Conservation (phyloP, 2,113 vertebrate genomes). For the Gallinago jamesoni region DNA sequence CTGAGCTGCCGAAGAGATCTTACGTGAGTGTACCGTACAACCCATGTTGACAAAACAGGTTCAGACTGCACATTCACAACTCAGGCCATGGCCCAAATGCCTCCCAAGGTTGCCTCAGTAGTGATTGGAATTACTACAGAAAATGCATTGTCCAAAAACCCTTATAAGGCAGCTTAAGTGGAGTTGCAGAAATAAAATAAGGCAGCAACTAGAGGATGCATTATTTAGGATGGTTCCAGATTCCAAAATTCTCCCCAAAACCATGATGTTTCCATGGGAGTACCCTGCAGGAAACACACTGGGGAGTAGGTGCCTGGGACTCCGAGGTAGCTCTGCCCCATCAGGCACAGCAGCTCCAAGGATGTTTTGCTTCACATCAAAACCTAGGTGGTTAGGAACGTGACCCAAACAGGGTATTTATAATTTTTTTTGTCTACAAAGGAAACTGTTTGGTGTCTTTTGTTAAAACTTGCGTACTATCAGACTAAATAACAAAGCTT, state of each 20-base stretch:
- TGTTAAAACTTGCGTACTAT: not conserved
- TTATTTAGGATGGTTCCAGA: not conserved
- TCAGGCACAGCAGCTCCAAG: not conserved
- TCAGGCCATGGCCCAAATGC: rapidly evolving
- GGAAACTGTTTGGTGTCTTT: not conserved
- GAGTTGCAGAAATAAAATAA: not conserved
- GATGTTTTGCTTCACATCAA: not conserved
- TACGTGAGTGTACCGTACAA: not conserved
- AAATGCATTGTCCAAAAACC: not conserved
- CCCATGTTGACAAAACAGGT: not conserved
- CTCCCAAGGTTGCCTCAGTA: not conserved
- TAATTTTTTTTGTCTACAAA: not conserved
- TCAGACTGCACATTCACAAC: not conserved
- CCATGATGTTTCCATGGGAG: rapidly evolving
- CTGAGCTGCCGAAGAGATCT: not conserved
- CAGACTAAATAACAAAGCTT: not conserved
- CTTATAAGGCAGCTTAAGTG: not conserved
- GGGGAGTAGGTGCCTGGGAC: not conserved
- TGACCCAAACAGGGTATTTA: not conserved
- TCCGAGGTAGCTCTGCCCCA: not conserved
- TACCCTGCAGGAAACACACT: not conserved
- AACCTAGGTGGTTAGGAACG: not conserved
- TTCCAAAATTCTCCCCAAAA: not conserved
- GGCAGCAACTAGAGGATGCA: rapidly evolving
- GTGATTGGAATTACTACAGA: not conserved